phyloP scores from a whole-genome alignment of 2,113 vertebrate species.

The Rallus limicola region DNA sequence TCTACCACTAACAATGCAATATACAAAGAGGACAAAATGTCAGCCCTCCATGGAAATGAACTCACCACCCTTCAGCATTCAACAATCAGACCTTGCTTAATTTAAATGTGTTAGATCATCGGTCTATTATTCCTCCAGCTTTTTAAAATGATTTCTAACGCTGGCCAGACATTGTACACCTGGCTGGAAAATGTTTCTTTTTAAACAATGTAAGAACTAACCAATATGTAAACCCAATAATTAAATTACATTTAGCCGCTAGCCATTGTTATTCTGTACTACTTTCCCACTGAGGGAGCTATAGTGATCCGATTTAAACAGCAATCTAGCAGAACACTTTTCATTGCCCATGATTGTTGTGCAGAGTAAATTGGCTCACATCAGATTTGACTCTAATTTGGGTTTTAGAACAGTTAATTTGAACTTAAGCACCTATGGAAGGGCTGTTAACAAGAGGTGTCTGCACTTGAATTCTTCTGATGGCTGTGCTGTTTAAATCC shows the following conservation, averaged over 20 bases:
- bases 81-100: constrained; percentile 14
- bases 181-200: constrained; percentile 39
- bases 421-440: constrained; percentile 64
- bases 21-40: constrained; percentile 39
- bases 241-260: constrained; percentile 67
- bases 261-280: constrained; percentile 39
- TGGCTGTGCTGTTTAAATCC: constrained; percentile 5
- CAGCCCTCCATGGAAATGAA: constrained; percentile 22
- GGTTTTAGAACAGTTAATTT: constrained; percentile 68
- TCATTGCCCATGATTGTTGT: constrained; percentile 32
- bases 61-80: constrained; percentile 9
- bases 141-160: constrained; percentile 27
- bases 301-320: constrained; percentile 38
- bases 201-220: constrained; percentile 63
- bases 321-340: constrained; percentile 57
- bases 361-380: constrained; percentile 56
- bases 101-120: constrained; percentile 13
- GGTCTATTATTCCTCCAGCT: constrained; percentile 22
- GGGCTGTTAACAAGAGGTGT: constrained; percentile 32
- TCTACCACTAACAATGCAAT: constrained; percentile 13
- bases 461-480: constrained; percentile 12
- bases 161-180: constrained; percentile 18
- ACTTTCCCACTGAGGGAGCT: constrained; percentile 12
- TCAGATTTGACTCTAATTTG: constrained; percentile 72
- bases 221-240: constrained; percentile 49